phyloP scores from a whole-genome alignment of 64 coral and sea anemone species.

The Montipora foliosa region DNA sequence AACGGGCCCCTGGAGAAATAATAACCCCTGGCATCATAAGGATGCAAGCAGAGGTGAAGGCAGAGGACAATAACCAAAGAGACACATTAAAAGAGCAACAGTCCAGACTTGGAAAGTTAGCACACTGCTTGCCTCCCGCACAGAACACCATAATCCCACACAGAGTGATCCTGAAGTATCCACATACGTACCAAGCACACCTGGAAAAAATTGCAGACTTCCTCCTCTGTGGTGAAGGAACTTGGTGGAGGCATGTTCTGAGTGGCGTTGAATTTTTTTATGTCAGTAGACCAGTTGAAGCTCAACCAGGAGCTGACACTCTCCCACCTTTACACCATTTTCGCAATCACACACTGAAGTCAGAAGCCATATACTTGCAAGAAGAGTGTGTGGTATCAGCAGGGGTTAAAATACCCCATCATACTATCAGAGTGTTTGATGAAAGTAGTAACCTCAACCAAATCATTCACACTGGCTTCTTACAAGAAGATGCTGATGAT shows the following conservation, averaged over 20 bases:
- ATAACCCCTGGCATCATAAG: not conserved
- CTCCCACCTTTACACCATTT: conserved; percentile 75
- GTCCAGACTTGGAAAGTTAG: too few relatives aligned
- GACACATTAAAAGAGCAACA: too few relatives aligned
- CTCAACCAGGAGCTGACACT: not conserved
- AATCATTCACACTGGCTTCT: conserved; percentile 24
- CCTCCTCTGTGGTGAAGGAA: too few relatives aligned
- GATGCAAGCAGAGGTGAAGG: conserved; percentile 22
- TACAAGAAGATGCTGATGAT: conserved; percentile 41
- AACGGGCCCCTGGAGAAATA: too few relatives aligned
- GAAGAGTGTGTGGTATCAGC: not conserved
- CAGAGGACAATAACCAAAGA: too few relatives aligned
- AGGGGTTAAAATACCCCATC: conserved; percentile 21
- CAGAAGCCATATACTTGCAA: conserved; percentile 2
- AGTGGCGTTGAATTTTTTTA: conserved; percentile 63
- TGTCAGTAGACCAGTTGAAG: conserved; percentile 17
- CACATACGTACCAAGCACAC: too few relatives aligned
- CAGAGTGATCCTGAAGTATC: too few relatives aligned
- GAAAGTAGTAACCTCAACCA: conserved; percentile 11
- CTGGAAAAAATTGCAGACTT: too few relatives aligned
- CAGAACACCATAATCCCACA: too few relatives aligned
- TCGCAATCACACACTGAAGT: conserved; percentile 3
- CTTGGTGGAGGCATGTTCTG: too few relatives aligned
- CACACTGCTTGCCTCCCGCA: too few relatives aligned
- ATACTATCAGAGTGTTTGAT: conserved; percentile 12